phyloP scores from a whole-genome alignment of 1,140 invertebrate genomes.

The Musca domestica region DNA sequence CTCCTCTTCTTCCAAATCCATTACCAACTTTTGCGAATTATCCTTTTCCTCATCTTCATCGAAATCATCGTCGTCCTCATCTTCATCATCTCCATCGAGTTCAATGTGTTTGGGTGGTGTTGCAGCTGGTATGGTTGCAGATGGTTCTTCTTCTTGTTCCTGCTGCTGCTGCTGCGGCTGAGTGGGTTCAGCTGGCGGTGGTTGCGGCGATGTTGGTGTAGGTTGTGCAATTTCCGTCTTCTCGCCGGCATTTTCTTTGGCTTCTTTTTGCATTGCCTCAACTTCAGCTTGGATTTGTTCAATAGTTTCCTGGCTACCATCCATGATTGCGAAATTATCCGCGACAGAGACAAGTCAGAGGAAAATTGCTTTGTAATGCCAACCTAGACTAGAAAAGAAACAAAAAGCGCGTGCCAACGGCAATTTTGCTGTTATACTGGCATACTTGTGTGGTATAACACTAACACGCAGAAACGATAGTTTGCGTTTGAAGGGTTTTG shows the following conservation, averaged over 20 bases:
- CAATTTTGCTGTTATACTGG: too few species aligned
- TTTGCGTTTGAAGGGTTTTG: too few species aligned
- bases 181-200: not conserved
- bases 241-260: not conserved
- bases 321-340: too few species aligned
- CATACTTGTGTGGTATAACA: too few species aligned
- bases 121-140: not conserved
- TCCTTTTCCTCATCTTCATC: slow-evolving; percentile 16
- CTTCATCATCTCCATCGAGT: not conserved
- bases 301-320: too few species aligned
- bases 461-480: too few species aligned
- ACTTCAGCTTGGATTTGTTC: too few species aligned
- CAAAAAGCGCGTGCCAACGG: too few species aligned
- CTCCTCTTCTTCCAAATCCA: not conserved
- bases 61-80: not conserved
- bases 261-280: too few species aligned
- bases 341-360: too few species aligned
- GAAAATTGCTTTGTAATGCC: too few species aligned
- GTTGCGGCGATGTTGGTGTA: not conserved
- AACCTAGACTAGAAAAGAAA: too few species aligned
- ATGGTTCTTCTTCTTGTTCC: not conserved
- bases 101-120: not conserved
- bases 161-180: not conserved
- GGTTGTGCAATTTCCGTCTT: not conserved
- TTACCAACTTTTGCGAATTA: not conserved